Percentiles rank a stretch among this genome's conserved stretches.
These are phyloP conservation scores for Tridacna gigas DNA, from an alignment of 2,888 invertebrate genomes.

Conservation along the genomic window DNA sequence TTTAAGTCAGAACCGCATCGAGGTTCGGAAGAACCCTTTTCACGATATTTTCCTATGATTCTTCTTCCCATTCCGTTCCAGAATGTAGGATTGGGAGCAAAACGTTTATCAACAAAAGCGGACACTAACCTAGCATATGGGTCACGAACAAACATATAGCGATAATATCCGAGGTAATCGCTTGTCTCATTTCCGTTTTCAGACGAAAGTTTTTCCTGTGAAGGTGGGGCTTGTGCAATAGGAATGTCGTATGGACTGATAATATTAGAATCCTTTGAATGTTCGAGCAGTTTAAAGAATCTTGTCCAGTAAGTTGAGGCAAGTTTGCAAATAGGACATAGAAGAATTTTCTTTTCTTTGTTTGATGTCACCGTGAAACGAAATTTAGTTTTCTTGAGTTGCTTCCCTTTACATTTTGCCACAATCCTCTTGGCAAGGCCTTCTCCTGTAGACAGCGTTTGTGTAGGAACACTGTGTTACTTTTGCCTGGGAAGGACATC, in stretches of 20 bases:
- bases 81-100: constrained; percentile 68
- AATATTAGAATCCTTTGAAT: neutral
- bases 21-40: constrained; percentile 9
- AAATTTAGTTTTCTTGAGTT: neutral
- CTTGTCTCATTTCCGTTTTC: neutral
- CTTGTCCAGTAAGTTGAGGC: constrained; percentile 62
- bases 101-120: constrained; percentile 71
- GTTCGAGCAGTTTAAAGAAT: constrained; percentile 51
- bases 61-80: constrained; percentile 40
- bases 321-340: constrained; percentile 62
- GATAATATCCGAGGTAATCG: constrained; percentile 4
- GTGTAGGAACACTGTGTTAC: too few relatives aligned
- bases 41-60: constrained; percentile 41
- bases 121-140: constrained; percentile 72
- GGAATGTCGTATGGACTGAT: constrained; percentile 56
- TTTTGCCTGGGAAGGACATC: too few relatives aligned
- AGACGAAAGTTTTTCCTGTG: constrained; percentile 33
- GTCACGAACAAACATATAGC: constrained; percentile 68
- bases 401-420: constrained; percentile 14
- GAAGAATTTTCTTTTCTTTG: constrained; percentile 42
- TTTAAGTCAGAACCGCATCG: constrained; percentile 67
- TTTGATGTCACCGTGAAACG: constrained; percentile 50
- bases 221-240: constrained; percentile 41
- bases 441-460: too few relatives aligned
- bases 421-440: neutral